phyloP scores from a whole-genome alignment of 1,140 invertebrate species.

The Drosophila simulans region DNA sequence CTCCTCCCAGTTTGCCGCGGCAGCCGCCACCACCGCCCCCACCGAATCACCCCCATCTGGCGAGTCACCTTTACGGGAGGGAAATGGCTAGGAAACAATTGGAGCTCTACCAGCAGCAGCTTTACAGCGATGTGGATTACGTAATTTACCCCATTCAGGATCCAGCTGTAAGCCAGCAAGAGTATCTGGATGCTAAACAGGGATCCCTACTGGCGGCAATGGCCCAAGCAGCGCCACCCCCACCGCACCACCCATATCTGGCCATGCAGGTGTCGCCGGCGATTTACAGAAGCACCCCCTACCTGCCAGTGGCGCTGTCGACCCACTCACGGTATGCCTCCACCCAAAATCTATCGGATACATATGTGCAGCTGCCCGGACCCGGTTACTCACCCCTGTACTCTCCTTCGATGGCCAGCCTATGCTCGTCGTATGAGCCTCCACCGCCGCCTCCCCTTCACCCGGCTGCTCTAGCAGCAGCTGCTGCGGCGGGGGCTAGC shows the following conservation, averaged over 20 bases:
- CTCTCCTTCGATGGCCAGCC: slow-evolving; percentile 86
- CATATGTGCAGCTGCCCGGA: slow-evolving; percentile 87
- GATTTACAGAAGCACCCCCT: slow-evolving; percentile 92
- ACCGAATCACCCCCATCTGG: slow-evolving; percentile 71
- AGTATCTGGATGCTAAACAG: slow-evolving; percentile 94
- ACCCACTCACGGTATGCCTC: slow-evolving; percentile 89
- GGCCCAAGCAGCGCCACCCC: slow-evolving; percentile 86
- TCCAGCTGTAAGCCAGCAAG: slow-evolving; percentile 93
- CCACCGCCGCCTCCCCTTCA: slow-evolving; percentile 85
- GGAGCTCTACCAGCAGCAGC: slow-evolving; percentile 93
- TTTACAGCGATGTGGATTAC: slow-evolving; percentile 95
- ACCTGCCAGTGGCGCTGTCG: slow-evolving; percentile 88
- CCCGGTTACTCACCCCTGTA: slow-evolving; percentile 86
- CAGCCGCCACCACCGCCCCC: slow-evolving; percentile 86
- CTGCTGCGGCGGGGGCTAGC: slow-evolving; percentile 68
- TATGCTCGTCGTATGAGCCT: slow-evolving; percentile 85
- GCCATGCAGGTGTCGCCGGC: slow-evolving; percentile 87
- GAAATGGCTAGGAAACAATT: slow-evolving; percentile 91
- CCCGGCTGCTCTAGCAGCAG: slow-evolving; percentile 85
- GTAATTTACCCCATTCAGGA: slow-evolving; percentile 95
- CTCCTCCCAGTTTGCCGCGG: slow-evolving; percentile 85
- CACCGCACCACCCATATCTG: slow-evolving; percentile 86
- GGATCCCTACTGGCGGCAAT: slow-evolving; percentile 88
- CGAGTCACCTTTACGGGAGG: slow-evolving; percentile 87
- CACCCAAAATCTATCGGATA: slow-evolving; percentile 90